phyloP scores from a whole-genome alignment of 2,797 vertebrate species.

The Pipistrellus kuhlii region DNA sequence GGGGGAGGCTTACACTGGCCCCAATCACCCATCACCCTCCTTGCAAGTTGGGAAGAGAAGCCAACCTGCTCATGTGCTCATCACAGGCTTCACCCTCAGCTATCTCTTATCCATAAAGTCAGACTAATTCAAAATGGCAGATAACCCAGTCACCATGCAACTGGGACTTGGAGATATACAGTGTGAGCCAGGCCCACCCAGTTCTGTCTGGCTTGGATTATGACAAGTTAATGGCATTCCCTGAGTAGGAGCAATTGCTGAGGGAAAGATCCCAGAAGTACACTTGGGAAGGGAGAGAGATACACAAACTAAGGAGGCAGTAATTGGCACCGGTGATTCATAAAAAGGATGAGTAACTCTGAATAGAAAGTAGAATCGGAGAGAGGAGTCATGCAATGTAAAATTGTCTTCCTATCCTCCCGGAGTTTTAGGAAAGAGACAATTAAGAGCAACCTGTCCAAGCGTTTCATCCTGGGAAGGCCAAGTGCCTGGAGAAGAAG shows the following conservation, averaged over 20 bases:
- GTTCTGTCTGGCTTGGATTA: slow-evolving; percentile 46
- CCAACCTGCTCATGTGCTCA: not conserved
- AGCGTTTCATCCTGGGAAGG: not conserved
- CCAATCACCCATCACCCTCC: not conserved
- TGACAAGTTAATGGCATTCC: slow-evolving; percentile 48
- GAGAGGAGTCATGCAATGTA: not conserved
- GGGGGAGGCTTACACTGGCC: too few relatives aligned
- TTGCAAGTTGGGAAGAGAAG: not conserved
- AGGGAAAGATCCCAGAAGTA: slow-evolving; percentile 39
- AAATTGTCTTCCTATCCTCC: not conserved
- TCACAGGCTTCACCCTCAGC: not conserved
- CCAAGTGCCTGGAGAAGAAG: not conserved
- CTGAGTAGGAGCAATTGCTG: not conserved
- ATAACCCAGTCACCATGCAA: not conserved
- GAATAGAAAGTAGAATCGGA: not conserved
- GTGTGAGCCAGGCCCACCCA: not conserved
- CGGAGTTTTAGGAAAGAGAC: not conserved
- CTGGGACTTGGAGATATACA: not conserved
- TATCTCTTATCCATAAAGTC: not conserved
- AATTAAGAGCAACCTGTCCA: not conserved
- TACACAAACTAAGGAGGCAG: not conserved
- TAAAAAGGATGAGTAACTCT: not conserved
- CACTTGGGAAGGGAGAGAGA: slow-evolving; percentile 9
- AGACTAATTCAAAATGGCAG: not conserved
- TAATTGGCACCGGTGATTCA: slow-evolving; percentile 33